phyloP scores from a whole-genome alignment of 2,888 invertebrate genomes.

The Eupithecia exiguata region DNA sequence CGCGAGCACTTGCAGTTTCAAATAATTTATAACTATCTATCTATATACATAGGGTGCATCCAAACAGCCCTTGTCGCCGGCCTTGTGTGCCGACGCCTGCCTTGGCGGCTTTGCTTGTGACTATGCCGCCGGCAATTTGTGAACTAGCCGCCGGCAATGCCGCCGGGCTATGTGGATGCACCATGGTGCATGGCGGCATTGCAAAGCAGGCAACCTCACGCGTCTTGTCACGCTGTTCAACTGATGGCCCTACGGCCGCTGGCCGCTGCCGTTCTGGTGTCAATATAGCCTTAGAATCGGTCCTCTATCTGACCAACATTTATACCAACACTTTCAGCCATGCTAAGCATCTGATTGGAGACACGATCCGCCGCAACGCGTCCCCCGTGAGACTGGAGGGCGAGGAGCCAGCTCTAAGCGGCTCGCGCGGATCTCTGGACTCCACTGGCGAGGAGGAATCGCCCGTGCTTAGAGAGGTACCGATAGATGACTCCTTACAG shows the following conservation, averaged over 20 bases:
- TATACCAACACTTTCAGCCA: conserved; percentile 82
- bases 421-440: conserved; percentile 91
- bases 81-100: no score
- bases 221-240: no score
- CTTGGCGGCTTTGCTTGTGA: no score
- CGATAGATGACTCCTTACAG: background rate
- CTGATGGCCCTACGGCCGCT: background rate
- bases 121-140: no score
- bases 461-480: conserved; percentile 60
- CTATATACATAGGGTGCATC: no score
- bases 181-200: no score
- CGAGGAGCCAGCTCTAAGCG: conserved; percentile 82
- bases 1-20: background rate
- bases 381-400: conserved; percentile 91
- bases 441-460: conserved; percentile 80
- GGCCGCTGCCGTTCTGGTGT: background rate
- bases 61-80: no score
- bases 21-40: background rate
- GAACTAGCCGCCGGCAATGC: no score
- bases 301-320: background rate
- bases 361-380: conserved; percentile 97
- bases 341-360: conserved; percentile 96
- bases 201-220: no score
- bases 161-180: no score
- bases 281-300: background rate